Evolutionary conservation across 37 sponge, comb jelly and placozoan genomes (phyloP).

Genomic region (Dysidea cf. avara): DNA sequence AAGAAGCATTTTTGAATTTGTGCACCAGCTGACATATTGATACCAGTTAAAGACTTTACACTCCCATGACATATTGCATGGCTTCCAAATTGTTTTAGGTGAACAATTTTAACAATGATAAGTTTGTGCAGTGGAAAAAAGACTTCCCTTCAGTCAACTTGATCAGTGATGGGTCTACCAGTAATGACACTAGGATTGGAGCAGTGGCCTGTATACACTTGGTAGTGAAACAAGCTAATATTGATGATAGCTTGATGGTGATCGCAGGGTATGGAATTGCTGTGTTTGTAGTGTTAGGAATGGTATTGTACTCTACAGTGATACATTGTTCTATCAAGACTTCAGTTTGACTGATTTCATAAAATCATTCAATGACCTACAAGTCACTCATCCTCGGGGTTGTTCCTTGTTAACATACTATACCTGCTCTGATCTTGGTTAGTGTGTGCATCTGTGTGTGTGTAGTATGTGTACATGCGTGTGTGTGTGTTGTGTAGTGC

Average conservation of each 20-base stretch:
- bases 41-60: no score
- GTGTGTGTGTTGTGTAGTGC: no score
- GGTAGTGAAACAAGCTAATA: slow-evolving; percentile 31
- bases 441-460: neutral
- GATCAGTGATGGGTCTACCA: slow-evolving; percentile 39
- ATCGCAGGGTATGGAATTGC: slow-evolving; percentile 61
- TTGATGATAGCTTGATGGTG: slow-evolving; percentile 49
- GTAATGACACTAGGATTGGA: slow-evolving; percentile 67
- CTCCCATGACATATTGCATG: neutral
- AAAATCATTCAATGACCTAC: neutral
- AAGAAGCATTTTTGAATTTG: no score
- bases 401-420: slow-evolving; percentile 41
- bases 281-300: neutral
- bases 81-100: slow-evolving; percentile 17
- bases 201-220: slow-evolving; percentile 61
- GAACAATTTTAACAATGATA: slow-evolving; percentile 41
- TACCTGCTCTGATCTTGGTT: slow-evolving; percentile 59
- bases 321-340: slow-evolving; percentile 73
- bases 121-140: slow-evolving; percentile 56
- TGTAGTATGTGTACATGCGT: no score
- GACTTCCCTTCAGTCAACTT: slow-evolving; percentile 46
- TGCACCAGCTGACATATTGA: no score
- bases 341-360: slow-evolving; percentile 37
- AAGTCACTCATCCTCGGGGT: neutral
- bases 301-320: no score